A percentile compares a stretch with the other conserved stretches of the same genome.
phyloP scores from a whole-genome alignment of 1,140 invertebrate genomes.

The Panonychus citri region DNA sequence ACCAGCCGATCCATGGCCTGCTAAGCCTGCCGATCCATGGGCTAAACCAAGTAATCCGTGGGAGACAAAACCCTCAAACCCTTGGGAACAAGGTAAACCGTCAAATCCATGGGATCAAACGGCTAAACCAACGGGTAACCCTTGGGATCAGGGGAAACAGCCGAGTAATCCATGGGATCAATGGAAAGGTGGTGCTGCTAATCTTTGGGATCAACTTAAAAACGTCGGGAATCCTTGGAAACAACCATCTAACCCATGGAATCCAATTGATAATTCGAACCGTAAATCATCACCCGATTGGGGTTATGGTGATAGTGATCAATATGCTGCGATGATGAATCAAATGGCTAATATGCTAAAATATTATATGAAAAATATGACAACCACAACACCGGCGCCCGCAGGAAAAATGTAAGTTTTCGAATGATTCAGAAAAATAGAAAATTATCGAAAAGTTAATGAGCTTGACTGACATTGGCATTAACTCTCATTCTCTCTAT shows the following conservation, averaged over 20 bases:
- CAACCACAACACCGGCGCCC: background rate
- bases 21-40: too few species aligned
- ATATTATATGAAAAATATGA: background rate
- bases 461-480: background rate
- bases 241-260: background rate
- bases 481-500: background rate
- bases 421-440: background rate
- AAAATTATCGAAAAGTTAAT: background rate
- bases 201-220: too few species aligned
- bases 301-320: background rate
- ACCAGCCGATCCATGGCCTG: too few species aligned
- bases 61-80: too few species aligned
- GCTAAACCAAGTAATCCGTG: too few species aligned
- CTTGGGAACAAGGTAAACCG: too few species aligned
- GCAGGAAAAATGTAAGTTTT: background rate
- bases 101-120: too few species aligned
- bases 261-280: slow-evolving; percentile 32
- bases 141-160: too few species aligned
- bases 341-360: background rate
- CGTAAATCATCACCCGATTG: slow-evolving; percentile 71
- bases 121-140: too few species aligned
- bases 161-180: too few species aligned
- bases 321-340: background rate
- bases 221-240: too few species aligned
- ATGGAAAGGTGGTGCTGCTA: too few species aligned